Percentiles rank a stretch among this genome's conserved stretches.
Conservation (phyloP, 2,113 vertebrate species). For the Lepus timidus region DNA sequence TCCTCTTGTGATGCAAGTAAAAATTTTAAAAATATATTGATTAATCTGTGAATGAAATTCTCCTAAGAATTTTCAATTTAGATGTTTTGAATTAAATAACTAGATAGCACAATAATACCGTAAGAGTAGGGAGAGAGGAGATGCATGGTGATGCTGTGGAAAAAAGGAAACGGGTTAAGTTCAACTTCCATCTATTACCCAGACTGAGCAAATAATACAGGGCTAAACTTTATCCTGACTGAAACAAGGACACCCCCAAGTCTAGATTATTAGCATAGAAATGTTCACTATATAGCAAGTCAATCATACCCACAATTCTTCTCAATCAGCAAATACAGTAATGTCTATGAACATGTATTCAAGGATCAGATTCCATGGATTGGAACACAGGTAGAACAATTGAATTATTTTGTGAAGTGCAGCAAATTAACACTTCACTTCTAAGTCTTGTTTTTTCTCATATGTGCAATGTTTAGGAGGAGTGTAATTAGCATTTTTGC, state of each 20-base stretch:
- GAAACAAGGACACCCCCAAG: not conserved
- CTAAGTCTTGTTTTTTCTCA: not conserved
- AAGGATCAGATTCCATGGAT: not conserved
- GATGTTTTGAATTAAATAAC: not conserved
- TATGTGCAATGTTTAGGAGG: not conserved
- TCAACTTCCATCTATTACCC: not conserved
- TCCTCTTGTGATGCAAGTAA: not conserved
- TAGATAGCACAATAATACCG: not conserved
- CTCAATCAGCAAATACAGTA: not conserved
- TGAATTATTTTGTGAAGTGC: not conserved
- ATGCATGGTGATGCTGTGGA: too few species aligned
- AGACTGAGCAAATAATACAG: not conserved
- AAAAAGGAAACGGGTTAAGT: not conserved
- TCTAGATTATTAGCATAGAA: not conserved
- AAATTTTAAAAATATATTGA: constrained; percentile 50
- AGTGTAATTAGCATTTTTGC: not conserved
- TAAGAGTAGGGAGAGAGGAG: not conserved
- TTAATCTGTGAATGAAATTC: constrained; percentile 54
- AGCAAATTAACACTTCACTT: not conserved
- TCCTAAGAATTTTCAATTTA: constrained; percentile 63
- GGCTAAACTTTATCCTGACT: not conserved
- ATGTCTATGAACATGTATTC: not conserved
- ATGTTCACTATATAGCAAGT: not conserved
- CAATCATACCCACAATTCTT: not conserved
- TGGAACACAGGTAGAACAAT: not conserved